phyloP scores from a whole-genome alignment of 2,888 invertebrate genomes.

The Blera fallax region DNA sequence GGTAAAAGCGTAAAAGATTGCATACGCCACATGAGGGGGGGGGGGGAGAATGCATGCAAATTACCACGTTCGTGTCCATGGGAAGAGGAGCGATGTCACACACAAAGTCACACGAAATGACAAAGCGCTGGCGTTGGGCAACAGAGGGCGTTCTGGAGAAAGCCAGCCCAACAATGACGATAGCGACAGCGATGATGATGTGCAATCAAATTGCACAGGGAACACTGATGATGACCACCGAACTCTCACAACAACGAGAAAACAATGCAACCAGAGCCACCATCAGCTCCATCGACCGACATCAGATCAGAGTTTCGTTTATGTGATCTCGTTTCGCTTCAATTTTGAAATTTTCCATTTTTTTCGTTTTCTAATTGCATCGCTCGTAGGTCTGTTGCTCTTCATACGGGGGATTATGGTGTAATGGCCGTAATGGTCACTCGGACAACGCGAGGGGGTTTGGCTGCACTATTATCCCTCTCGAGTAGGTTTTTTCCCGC shows the following conservation, averaged over 20 bases:
- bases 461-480: constrained; percentile 61
- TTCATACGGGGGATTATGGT: constrained; percentile 64
- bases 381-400: constrained; percentile 49
- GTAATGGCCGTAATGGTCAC: constrained; percentile 65
- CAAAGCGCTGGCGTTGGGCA: constrained; percentile 44
- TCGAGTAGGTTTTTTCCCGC: constrained; percentile 8
- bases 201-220: constrained; percentile 66
- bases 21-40: constrained; percentile 1
- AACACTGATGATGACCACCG: constrained; percentile 19
- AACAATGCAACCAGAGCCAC: constrained; percentile 42
- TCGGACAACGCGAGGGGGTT: constrained; percentile 54
- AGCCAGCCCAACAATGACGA: constrained; percentile 29
- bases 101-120: constrained; percentile 65
- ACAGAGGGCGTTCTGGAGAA: constrained; percentile 60
- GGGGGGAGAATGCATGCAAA: constrained; percentile 58
- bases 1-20: constrained; percentile 67
- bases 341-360: constrained; percentile 55
- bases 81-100: constrained; percentile 65
- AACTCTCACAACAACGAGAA: constrained; percentile 22
- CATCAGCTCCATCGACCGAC: not conserved
- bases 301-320: not conserved
- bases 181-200: constrained; percentile 31
- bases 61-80: constrained; percentile 55
- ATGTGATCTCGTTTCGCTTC: constrained; percentile 65
- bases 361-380: constrained; percentile 67